These are phyloP conservation scores for Scleropages formosus DNA, from an alignment of 2,797 vertebrate genomes.

Conservation along the genomic window DNA sequence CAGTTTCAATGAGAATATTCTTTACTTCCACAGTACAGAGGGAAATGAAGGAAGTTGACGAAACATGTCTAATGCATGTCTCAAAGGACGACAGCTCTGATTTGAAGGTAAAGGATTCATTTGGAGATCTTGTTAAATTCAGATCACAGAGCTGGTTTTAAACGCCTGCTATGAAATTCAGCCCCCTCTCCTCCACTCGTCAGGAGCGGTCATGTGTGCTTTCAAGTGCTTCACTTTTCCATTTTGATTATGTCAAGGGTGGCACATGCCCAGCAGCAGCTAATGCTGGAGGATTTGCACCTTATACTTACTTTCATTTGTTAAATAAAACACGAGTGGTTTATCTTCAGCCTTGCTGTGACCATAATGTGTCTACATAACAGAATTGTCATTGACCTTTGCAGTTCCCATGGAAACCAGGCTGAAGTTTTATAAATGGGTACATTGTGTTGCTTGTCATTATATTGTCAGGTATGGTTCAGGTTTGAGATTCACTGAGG, in stretches of 20 bases:
- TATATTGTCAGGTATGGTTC: conserved; percentile 61
- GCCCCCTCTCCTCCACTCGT: conserved; percentile 5
- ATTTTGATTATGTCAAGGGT: conserved; percentile 30
- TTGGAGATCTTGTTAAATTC: conserved; percentile 31
- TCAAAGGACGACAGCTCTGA: conserved; percentile 1
- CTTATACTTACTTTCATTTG: conserved; percentile 15
- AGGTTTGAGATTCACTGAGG: conserved; percentile 30
- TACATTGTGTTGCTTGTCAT: conserved; percentile 59
- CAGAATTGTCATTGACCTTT: conserved; percentile 46
- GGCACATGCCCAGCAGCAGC: not conserved
- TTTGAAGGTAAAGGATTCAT: conserved; percentile 33
- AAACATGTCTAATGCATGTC: conserved; percentile 49
- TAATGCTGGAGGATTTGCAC: conserved; percentile 28
- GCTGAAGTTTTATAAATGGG: conserved; percentile 62
- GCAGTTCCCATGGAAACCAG: conserved; percentile 75
- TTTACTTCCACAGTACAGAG: conserved; percentile 51
- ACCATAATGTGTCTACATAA: conserved; percentile 36
- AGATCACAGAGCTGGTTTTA: conserved; percentile 29
- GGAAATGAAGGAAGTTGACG: conserved; percentile 40
- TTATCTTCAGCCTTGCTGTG: conserved; percentile 30
- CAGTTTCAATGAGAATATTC: conserved; percentile 54
- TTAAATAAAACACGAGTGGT: conserved; percentile 25
- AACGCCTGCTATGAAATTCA: conserved; percentile 33
- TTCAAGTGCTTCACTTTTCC: conserved; percentile 27
- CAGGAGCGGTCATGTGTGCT: conserved; percentile 26